Evolutionary conservation across 2,888 invertebrate species (phyloP).

Genomic region (Uloborus plumipes): DNA sequence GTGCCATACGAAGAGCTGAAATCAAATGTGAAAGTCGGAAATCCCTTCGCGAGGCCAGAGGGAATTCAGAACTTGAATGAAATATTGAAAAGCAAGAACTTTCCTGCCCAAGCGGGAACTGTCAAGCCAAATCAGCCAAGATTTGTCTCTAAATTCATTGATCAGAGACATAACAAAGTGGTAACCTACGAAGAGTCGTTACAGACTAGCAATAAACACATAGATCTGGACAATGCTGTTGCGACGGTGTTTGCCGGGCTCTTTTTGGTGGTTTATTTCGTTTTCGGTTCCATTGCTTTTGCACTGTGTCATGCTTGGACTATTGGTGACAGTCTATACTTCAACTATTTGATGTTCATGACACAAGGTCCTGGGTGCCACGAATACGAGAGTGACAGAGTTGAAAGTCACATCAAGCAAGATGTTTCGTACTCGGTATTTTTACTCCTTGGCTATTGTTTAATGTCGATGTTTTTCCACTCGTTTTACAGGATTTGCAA

Average conservation of each 20-base stretch:
- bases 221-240: slow-evolving; percentile 22
- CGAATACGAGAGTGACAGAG: slow-evolving; percentile 13
- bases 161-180: neutral
- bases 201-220: neutral
- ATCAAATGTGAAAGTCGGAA: neutral
- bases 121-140: neutral
- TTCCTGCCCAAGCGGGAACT: no score
- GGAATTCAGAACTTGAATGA: neutral
- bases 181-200: neutral
- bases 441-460: slow-evolving; percentile 35
- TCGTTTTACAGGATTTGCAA: slow-evolving; percentile 22
- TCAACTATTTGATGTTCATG: slow-evolving; percentile 52
- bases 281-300: slow-evolving; percentile 23
- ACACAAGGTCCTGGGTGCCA: slow-evolving; percentile 42
- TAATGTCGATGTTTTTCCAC: slow-evolving; percentile 44
- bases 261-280: slow-evolving; percentile 40
- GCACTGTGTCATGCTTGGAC: slow-evolving; percentile 6
- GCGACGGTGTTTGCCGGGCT: slow-evolving; percentile 36
- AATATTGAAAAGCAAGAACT: neutral
- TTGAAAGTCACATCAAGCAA: slow-evolving; percentile 16
- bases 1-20: slow-evolving; percentile 10
- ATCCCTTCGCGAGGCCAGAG: neutral
- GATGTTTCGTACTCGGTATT: slow-evolving; percentile 17
- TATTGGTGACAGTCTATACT: slow-evolving; percentile 36
- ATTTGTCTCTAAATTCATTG: neutral